Evolutionary conservation across 2,113 vertebrate species (phyloP).

Genomic region (Cololabis saira): DNA sequence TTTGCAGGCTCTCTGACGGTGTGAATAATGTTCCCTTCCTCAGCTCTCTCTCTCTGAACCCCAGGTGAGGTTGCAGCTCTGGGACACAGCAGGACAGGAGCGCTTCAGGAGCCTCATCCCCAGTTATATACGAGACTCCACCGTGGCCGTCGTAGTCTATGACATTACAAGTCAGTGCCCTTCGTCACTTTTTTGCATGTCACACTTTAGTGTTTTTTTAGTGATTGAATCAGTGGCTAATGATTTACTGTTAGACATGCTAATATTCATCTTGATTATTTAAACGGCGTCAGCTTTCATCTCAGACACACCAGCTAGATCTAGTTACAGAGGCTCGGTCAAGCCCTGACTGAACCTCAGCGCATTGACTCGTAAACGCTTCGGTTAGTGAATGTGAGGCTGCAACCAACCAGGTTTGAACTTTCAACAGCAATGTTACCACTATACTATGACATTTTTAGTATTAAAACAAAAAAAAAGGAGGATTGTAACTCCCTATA

Average conservation of each 20-base stretch:
- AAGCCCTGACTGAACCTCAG: no score
- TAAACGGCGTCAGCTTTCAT: no score
- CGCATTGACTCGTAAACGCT: no score
- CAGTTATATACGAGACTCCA: conserved; percentile 94
- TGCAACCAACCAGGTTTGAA: no score
- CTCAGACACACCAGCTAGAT: no score
- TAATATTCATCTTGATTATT: not conserved
- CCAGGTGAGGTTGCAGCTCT: conserved; percentile 94
- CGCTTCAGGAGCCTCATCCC: conserved; percentile 94
- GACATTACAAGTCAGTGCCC: conserved; percentile 91
- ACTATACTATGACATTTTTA: no score
- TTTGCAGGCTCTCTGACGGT: conserved; percentile 58
- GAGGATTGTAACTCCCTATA: no score
- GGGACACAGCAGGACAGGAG: conserved; percentile 95
- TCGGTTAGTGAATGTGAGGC: no score
- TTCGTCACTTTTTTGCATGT: not conserved
- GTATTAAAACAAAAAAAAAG: no score
- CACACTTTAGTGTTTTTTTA: not conserved
- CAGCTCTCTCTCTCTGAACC: conserved; percentile 65
- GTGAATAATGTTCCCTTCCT: conserved; percentile 65
- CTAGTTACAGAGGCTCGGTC: no score
- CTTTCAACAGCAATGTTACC: no score
- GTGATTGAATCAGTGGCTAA: no score
- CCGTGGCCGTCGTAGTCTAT: conserved; percentile 93
- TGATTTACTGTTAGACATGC: not conserved